Base-by-base conservation (phyloP, 2,113 vertebrate genomes). In the Ceuthmochares aereus region DNA sequence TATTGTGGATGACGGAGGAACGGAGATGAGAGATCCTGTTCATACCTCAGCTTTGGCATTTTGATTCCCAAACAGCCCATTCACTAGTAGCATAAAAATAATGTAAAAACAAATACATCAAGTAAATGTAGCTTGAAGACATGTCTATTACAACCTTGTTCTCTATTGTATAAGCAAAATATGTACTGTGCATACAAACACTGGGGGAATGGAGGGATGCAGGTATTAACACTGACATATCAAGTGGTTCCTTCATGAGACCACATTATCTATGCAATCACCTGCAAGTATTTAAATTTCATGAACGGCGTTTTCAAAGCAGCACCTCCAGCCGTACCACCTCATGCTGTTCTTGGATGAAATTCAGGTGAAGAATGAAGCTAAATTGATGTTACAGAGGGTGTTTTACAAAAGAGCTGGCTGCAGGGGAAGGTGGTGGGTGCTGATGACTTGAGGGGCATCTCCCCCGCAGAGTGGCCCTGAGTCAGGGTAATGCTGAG, bases 21-120 rank as follows among this genome's bases (percentile, higher is more conserved):
- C 80, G 93, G 92, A 96, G 90, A 94, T 94, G 88, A 96, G 92
- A 9, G 5, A 96, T 96, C 88, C 79, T 4, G 12, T 95, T 96
- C 93, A 60, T 93, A 72, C 79, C 72, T 96, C 95, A 94, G 93
- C 85, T 84, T 84, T 93, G 92, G 95, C 93, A 93, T 96, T 96
- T 96, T 96, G 96, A 96, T 97, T 95, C 93, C 96, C 90, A 95
- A 95, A 94, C 88, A 96, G 88, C 95, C 93, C 93, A 88, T 96
- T 97, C 26, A 20, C 90, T 75, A 78, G 93, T 84, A 95, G 90
- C 96, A 96, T 95, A 96, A 97, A 95, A 95, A 94, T 96, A 94
- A 96, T 92, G 90, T 93, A 96, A 96, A 96, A 97, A 97, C 93
- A 96, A 97, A 97, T 96, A 95, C 83, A 96, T 97, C 96, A 97